Evolutionary conservation across 2,797 vertebrate species (phyloP).

Genomic region (Leptoclinus maculatus): DNA sequence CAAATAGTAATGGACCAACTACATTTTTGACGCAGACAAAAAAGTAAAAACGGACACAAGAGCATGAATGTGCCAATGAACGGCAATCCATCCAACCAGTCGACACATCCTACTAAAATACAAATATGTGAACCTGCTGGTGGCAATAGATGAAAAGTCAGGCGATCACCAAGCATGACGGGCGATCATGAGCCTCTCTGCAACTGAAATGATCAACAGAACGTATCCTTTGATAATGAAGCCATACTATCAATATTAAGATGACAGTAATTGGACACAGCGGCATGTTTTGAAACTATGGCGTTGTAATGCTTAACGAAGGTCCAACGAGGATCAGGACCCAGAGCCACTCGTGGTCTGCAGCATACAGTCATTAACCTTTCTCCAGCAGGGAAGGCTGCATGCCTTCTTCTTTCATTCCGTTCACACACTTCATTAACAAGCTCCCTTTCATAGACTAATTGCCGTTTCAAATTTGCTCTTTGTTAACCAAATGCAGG

Average conservation of each 20-base stretch:
- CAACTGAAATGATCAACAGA: slow-evolving; percentile 3
- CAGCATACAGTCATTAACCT: slow-evolving; percentile 82
- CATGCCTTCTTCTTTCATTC: slow-evolving; percentile 68
- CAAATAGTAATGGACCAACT: not conserved
- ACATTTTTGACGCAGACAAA: not conserved
- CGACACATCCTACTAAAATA: not conserved
- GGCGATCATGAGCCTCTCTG: not conserved
- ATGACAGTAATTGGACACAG: slow-evolving; percentile 1
- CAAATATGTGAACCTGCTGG: too few species aligned
- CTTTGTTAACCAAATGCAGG: slow-evolving; percentile 76
- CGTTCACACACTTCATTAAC: slow-evolving; percentile 75
- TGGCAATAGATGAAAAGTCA: not conserved
- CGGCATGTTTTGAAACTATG: slow-evolving; percentile 14
- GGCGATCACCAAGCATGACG: not conserved
- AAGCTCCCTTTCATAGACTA: slow-evolving; percentile 74
- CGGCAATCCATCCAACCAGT: not conserved
- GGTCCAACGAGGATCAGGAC: slow-evolving; percentile 57
- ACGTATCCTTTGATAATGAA: slow-evolving; percentile 32
- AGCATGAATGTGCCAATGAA: not conserved
- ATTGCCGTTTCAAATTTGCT: slow-evolving; percentile 75
- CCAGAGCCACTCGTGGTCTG: slow-evolving; percentile 60
- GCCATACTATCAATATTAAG: slow-evolving; percentile 16
- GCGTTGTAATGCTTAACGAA: slow-evolving; percentile 37
- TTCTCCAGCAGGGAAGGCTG: slow-evolving; percentile 69
- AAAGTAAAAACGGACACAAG: not conserved